Evolutionary conservation across 2,888 invertebrate genomes (phyloP).

Genomic region (Lottia scabra): DNA sequence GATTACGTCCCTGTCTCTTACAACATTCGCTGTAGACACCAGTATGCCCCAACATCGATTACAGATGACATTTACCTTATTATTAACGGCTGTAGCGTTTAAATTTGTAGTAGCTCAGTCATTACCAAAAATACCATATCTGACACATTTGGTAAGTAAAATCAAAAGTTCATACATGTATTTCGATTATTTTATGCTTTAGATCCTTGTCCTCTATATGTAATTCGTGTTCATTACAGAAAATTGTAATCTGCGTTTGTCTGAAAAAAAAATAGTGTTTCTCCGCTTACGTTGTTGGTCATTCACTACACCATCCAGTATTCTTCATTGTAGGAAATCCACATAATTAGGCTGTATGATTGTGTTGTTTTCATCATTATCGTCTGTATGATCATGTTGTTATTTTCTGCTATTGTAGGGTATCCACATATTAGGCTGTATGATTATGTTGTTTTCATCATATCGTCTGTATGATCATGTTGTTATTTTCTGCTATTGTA

Average conservation of each 20-base stretch:
- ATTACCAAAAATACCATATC: conserved; percentile 67
- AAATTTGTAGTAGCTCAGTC: conserved; percentile 67
- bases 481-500: too few relatives aligned
- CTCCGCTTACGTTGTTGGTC: too few relatives aligned
- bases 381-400: background rate
- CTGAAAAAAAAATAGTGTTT: too few relatives aligned
- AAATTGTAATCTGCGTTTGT: too few relatives aligned
- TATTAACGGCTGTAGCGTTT: conserved; percentile 66
- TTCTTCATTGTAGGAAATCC: too few relatives aligned
- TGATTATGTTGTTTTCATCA: conserved; percentile 62
- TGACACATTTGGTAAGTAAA: conserved; percentile 65
- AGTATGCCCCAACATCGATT: conserved; percentile 60
- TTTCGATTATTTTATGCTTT: too few relatives aligned
- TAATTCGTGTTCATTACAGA: too few relatives aligned
- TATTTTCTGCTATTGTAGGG: conserved; percentile 47
- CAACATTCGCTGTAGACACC: conserved; percentile 63
- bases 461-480: too few relatives aligned
- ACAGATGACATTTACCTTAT: conserved; percentile 64
- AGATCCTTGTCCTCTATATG: too few relatives aligned
- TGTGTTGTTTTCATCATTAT: background rate
- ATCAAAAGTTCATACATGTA: too few relatives aligned
- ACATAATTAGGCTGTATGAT: too few relatives aligned
- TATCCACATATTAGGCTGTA: conserved; percentile 61
- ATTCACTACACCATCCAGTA: too few relatives aligned
- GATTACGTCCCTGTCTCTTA: conserved; percentile 61